A percentile compares a stretch with the other conserved stretches of the same genome.
Conservation (phyloP, 2,888 invertebrate genomes). For the Diogma glabrata region DNA sequence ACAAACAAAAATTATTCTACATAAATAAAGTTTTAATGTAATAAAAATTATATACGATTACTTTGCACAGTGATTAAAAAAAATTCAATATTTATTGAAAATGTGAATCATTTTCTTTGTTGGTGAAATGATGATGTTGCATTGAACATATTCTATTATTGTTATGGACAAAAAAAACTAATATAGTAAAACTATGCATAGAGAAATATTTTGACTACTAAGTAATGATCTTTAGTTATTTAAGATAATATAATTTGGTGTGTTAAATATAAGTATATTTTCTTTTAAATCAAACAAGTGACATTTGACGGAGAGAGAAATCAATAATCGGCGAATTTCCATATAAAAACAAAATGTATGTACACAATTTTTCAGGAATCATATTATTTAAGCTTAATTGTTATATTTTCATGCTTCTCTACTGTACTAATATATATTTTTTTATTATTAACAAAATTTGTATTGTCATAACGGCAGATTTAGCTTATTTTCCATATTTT, state of each 20-base stretch:
- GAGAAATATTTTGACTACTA: conserved; percentile 2
- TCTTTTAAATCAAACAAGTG: conserved; percentile 8
- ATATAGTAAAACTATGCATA: not conserved
- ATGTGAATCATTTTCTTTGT: conserved; percentile 6
- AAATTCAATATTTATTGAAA: not conserved
- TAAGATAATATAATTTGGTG: conserved; percentile 1
- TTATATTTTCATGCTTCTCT: not conserved
- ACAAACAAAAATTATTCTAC: not conserved
- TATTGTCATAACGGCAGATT: too few species aligned
- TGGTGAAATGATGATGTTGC: conserved; percentile 5
- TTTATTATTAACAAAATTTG: not conserved
- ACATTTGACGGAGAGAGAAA: conserved; percentile 6
- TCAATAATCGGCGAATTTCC: conserved; percentile 7
- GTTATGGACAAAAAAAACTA: conserved; percentile 1
- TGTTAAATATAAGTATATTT: not conserved
- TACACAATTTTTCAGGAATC: not conserved
- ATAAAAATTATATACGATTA: not conserved
- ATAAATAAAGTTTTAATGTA: not conserved
- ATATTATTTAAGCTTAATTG: not conserved
- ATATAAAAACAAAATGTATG: conserved; percentile 8
- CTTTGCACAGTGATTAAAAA: not conserved
- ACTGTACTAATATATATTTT: not conserved
- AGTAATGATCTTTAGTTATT: not conserved
- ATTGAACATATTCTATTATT: conserved; percentile 4
- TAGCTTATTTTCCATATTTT: too few species aligned